Percentiles rank a stretch among this genome's conserved stretches.
Evolutionary conservation across 2,113 vertebrate genomes (phyloP).

Genomic region (Eubucco bourcierii): DNA sequence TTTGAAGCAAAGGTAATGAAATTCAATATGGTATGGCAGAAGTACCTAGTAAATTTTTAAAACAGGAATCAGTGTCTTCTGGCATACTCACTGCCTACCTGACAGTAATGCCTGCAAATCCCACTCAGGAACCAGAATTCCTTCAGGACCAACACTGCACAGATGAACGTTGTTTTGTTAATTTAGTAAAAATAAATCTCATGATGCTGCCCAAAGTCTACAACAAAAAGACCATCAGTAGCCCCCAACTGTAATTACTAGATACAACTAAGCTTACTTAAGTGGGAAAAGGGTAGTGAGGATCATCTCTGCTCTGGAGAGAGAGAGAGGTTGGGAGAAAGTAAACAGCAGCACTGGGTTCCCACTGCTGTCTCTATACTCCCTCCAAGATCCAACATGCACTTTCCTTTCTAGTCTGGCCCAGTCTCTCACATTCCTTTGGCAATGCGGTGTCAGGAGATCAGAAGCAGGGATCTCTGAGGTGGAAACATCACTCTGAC

Average conservation of each 20-base stretch:
- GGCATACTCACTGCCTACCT: neutral
- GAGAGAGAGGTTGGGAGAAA: neutral
- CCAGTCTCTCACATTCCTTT: neutral
- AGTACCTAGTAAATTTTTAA: neutral
- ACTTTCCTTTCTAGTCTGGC: neutral
- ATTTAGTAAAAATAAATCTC: neutral
- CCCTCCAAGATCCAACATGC: neutral
- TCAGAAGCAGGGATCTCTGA: neutral
- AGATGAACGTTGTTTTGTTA: neutral
- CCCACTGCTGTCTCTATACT: neutral
- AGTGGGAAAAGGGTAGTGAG: neutral
- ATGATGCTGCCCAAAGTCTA: neutral
- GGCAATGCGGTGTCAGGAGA: neutral
- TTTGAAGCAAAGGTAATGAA: neutral
- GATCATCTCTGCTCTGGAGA: neutral
- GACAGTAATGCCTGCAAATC: neutral
- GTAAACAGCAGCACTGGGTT: neutral
- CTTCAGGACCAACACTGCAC: neutral
- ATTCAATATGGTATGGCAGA: fast-evolving
- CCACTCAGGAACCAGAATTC: neutral
- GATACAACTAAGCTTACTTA: neutral
- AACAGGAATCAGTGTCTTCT: neutral
- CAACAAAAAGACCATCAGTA: neutral
- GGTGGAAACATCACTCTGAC: neutral
- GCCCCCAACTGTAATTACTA: neutral